A percentile compares a stretch with the other conserved stretches of the same genome.
Evolutionary conservation across 2,888 invertebrate genomes (phyloP).

Genomic region (Bedellia somnulentella): DNA sequence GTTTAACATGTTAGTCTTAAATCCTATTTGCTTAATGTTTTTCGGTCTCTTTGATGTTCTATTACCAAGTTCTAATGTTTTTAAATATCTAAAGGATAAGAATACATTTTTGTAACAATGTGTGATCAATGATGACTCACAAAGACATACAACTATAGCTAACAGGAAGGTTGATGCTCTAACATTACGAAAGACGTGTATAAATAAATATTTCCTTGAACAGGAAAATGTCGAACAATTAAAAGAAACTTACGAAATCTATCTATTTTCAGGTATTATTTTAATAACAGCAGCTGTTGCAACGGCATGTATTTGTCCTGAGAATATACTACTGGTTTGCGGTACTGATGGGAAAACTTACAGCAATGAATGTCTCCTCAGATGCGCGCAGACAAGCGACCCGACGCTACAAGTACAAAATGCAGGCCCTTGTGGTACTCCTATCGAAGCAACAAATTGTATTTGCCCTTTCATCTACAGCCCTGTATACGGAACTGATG

Average conservation of each 20-base stretch:
- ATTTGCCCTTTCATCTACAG: constrained; percentile 7
- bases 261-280: neutral
- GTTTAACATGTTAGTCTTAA: too few species aligned
- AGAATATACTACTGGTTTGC: constrained; percentile 54
- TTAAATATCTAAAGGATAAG: too few species aligned
- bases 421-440: constrained; percentile 1
- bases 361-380: constrained; percentile 67
- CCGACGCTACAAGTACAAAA: too few species aligned
- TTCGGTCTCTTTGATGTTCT: too few species aligned
- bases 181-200: too few species aligned
- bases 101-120: neutral
- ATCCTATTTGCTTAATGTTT: too few species aligned
- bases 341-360: constrained; percentile 71
- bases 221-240: neutral
- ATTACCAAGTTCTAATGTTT: too few species aligned
- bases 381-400: constrained; percentile 24
- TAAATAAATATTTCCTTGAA: too few species aligned
- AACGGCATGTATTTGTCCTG: constrained; percentile 13
- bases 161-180: neutral
- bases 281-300: neutral
- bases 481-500: constrained; percentile 11
- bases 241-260: neutral
- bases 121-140: neutral
- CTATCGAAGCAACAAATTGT: neutral
- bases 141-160: neutral